These are phyloP conservation scores for Ommatoiulus sabulosus DNA, from an alignment of 2,888 invertebrate genomes.

Conservation along the genomic window DNA sequence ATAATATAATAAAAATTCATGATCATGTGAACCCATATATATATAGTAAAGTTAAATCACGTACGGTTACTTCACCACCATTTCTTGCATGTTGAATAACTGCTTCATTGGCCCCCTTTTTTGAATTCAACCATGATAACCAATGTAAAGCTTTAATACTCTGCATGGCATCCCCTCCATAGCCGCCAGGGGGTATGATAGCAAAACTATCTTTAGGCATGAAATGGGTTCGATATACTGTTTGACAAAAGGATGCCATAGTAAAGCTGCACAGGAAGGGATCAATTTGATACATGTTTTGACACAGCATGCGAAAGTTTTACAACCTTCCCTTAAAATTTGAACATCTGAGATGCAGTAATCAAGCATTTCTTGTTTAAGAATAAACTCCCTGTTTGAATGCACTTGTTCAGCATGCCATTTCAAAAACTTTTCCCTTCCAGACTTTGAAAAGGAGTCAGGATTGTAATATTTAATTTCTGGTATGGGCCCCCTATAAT, in stretches of 20 bases:
- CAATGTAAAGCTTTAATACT: neutral
- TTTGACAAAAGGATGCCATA: too few species aligned
- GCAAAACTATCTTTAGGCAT: neutral
- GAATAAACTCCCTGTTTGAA: neutral
- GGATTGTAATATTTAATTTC: neutral
- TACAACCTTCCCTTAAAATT: neutral
- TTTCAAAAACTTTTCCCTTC: neutral
- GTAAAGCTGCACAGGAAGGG: too few species aligned
- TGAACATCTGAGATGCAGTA: slow-evolving; percentile 24
- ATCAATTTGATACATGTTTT: neutral
- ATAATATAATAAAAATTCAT: neutral
- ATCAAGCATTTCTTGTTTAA: neutral
- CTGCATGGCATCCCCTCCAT: neutral
- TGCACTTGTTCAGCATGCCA: neutral
- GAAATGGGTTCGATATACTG: neutral
- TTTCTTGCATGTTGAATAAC: neutral
- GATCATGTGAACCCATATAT: neutral
- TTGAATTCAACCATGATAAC: neutral
- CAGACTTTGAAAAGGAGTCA: neutral
- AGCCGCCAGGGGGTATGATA: neutral
- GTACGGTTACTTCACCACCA: neutral
- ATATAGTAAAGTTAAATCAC: neutral
- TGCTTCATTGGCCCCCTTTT: neutral
- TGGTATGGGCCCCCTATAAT: neutral
- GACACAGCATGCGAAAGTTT: neutral